Base-by-base conservation (phyloP, 2,113 vertebrate species). In the Scopus umbretta region DNA sequence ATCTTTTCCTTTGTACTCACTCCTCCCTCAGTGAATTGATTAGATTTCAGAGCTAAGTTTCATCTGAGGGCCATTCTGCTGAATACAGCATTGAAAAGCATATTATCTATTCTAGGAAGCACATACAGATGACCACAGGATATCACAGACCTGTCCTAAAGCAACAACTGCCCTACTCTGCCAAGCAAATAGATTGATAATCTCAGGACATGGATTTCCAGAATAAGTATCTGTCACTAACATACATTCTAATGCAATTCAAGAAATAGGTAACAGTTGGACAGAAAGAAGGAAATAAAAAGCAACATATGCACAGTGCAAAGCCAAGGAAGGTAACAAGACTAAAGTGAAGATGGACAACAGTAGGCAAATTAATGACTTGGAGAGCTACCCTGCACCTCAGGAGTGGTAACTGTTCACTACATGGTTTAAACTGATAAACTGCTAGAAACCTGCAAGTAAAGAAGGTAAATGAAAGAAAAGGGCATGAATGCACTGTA, bases 21-120 rank as follows among this genome's bases (percentile, higher is more conserved):
- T 91, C 85, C 88, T 88, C 89, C 94, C 73, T 89, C 65, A 85
- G 91, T 62, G 84, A 94, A 92, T 27, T 92, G 73, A 95, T 91
- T 91, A 83, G 70, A 94, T 94, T 94, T 92, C 86, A 65, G 70
- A 81, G 73, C 53, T 87, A 75, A 90, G 55, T 95, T 95, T 90
- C 94, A 95, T 27, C 11, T 70, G 88, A 94, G 59, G 81, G 63
- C 49, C 21, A 6, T 70, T 94, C 94, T 91, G 66, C 38, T 88
- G 62, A 95, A 94, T 30, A 58, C 34, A 43, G 80, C 62, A 73
- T n/a, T 95, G 80, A 78, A 96, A 94, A 87, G 42, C 62, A 7
- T 25, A 62, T 92, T 87, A 82, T 76, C 89, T 70, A 45, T 61
- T 87, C 92, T 66, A 72, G 42, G 29, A 81, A 91, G 49, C 78